These are phyloP conservation scores for Theodoxus fluviatilis DNA, from an alignment of 2,888 invertebrate genomes.

Conservation along the genomic window DNA sequence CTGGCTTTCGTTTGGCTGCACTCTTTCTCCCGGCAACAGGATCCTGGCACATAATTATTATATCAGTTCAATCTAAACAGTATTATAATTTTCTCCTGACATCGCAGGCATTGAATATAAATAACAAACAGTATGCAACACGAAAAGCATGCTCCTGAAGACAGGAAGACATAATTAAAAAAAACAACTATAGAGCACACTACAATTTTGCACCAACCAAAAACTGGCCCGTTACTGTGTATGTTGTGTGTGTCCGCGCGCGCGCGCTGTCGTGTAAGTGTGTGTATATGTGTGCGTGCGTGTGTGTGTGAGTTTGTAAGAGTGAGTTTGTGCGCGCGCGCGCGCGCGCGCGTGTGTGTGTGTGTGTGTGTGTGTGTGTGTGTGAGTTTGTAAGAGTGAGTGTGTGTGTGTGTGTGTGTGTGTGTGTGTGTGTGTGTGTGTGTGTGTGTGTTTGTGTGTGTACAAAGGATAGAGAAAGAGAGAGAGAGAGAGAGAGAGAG, in stretches of 20 bases:
- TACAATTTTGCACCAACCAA: too few relatives aligned
- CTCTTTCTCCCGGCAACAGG: too few relatives aligned
- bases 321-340: neutral
- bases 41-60: too few relatives aligned
- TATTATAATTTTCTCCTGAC: too few relatives aligned
- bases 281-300: constrained; percentile 18
- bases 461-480: constrained; percentile 4
- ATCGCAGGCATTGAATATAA: too few relatives aligned
- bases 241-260: neutral
- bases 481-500: neutral
- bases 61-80: too few relatives aligned
- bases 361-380: constrained; percentile 22
- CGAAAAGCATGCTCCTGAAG: too few relatives aligned
- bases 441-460: too few relatives aligned
- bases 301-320: constrained; percentile 3
- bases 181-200: too few relatives aligned
- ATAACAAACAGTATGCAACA: too few relatives aligned
- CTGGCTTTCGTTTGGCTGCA: too few relatives aligned
- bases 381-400: constrained; percentile 23
- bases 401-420: constrained; percentile 5
- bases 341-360: constrained; percentile 8
- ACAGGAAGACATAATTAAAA: too few relatives aligned
- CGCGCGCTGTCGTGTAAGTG: neutral
- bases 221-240: neutral
- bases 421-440: neutral